These are phyloP conservation scores for Castor canadensis DNA, from an alignment of 2,113 vertebrate species.

Conservation along the genomic window DNA sequence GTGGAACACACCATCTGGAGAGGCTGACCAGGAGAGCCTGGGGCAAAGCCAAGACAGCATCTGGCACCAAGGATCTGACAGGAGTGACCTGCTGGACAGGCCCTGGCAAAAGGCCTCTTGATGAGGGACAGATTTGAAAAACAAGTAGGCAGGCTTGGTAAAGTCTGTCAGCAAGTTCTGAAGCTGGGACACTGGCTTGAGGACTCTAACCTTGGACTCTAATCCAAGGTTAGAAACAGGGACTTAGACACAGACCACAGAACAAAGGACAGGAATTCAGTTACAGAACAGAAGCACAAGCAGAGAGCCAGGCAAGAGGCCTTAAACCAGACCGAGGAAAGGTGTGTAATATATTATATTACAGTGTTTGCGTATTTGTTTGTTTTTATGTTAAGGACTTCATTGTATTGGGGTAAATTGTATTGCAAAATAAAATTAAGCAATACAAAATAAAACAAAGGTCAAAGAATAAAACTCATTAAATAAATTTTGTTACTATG, in stretches of 20 bases:
- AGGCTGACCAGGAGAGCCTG: background rate
- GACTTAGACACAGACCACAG: background rate
- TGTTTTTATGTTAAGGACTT: background rate
- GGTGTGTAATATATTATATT: background rate
- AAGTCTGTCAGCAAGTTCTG: background rate
- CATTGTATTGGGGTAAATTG: background rate
- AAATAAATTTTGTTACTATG: background rate
- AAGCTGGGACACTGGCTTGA: background rate
- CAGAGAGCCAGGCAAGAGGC: background rate
- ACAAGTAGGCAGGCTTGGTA: background rate
- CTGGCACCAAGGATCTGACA: background rate
- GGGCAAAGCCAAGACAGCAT: background rate
- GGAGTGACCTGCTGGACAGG: background rate
- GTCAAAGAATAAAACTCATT: conserved; percentile 11
- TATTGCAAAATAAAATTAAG: conserved; percentile 36
- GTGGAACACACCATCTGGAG: background rate
- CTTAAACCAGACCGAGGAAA: background rate
- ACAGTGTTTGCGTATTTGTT: background rate
- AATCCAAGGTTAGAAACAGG: background rate
- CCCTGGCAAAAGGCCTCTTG: background rate
- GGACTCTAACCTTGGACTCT: background rate
- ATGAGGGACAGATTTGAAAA: background rate
- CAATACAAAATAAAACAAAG: conserved; percentile 23
- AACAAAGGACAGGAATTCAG: background rate
- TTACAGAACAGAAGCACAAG: background rate